Conservation (phyloP, 2,888 invertebrate species). For the Ichneumon xanthorius region DNA sequence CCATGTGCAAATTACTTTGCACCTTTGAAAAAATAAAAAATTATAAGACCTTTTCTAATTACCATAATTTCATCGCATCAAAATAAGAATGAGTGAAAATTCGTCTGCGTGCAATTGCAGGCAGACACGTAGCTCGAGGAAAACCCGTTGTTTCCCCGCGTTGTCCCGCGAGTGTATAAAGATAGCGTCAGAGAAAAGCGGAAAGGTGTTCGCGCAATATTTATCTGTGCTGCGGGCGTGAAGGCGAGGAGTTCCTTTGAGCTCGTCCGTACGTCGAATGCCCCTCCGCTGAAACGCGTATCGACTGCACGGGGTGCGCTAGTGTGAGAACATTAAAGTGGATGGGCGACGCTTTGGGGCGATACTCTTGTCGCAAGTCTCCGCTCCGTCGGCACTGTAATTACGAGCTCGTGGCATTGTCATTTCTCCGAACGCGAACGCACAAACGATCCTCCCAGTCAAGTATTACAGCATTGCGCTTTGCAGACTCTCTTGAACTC, state of each 20-base stretch:
- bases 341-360: constrained; percentile 3
- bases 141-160: constrained; percentile 6
- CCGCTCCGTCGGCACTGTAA: constrained; percentile 34
- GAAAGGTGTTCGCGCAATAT: constrained; percentile 35
- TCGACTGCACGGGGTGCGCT: constrained; percentile 4
- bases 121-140: background rate
- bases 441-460: constrained; percentile 2
- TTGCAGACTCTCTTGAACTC: background rate
- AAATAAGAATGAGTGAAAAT: background rate
- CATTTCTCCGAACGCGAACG: background rate
- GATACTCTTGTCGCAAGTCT: constrained; percentile 4
- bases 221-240: constrained; percentile 41
- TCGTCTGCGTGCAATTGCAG: background rate
- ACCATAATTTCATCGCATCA: too few species aligned
- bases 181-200: background rate
- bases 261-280: constrained; percentile 10
- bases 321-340: constrained; percentile 55
- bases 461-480: constrained; percentile 5
- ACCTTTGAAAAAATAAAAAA: too few species aligned
- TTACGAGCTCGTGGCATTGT: constrained; percentile 31
- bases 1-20: too few species aligned
- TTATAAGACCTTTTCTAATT: too few species aligned
- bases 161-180: background rate
- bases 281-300: background rate
- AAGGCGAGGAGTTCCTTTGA: constrained; percentile 52